Evolutionary conservation across 1,140 invertebrate species (phyloP), one percentile per base, ranked within the genome.

Genomic region (Halesus radiatus): DNA sequence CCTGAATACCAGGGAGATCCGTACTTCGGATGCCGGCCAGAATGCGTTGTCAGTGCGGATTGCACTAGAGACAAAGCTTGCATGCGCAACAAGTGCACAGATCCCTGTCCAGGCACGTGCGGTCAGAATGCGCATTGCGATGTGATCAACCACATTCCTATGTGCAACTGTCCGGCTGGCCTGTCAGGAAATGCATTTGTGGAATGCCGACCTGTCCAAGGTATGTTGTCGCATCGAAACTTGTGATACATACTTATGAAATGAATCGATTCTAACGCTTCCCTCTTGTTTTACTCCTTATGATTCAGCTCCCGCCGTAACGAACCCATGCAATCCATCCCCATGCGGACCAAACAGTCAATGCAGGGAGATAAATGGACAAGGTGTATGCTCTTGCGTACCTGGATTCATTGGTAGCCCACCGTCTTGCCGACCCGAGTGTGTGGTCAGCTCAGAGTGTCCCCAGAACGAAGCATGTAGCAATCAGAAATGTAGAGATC

Each of bases 91-190:
- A 95, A 94, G 88, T 96, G 94, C 85, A 81, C 88, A 5, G 91
- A 95, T 86, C 94, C 94, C 78, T 95, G 94, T 85, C 87, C 90
- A 52, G 92, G 91, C 58, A 92, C 92, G 50, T 95, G 94, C 87
- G 93, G 93, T 26, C 84, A 89, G 74, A 92, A 92, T 84, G 93
- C 94, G 16, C 84, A 90, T 70, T 95, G 94, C 85, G 89, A 91
- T 84, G 93, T 94, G 3, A 90, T 92, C 52, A 94, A 93, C 85
- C 93, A 95, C 83, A 88, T 92, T 37, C 92, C 94, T 10, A 92
- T 92, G 88, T 95, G 94, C 83, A 92, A 89, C 81, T 95, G 94
- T 87, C 90, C 92, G 18, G 85, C 89, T 83, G 90, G 91, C 82
- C 90, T 90, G 84, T 87, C 89, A 72, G 92, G 92, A 83, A 93